Base-by-base conservation (phyloP, 2,888 invertebrate genomes). In the Abrostola triplasia region DNA sequence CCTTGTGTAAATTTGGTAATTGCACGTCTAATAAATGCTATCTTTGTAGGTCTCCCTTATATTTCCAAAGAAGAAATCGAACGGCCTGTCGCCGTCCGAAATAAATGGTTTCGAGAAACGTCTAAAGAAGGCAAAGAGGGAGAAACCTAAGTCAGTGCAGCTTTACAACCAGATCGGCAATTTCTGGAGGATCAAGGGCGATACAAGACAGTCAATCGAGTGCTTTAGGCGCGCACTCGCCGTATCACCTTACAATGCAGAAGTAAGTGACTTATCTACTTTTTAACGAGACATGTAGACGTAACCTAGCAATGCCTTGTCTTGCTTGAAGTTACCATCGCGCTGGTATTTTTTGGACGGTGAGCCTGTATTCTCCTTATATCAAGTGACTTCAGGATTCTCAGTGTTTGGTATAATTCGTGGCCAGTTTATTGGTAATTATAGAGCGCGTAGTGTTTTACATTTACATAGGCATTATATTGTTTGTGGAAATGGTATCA, bases 151-250 rank as follows among this genome's bases (percentile, higher is more conserved):
- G 83, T 97, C 97, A 59, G 97, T 97, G 36, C 97, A 97, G 84
- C 95, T 98, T 55, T 98, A 98, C 88, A 98, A 98, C 88, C 98
- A 98, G 90, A 98, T 98, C 84, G 98, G 98, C 1, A 98, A 98
- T 90, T 98, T 97, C 90, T 98, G 98, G 97, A 95, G 98, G 71
- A 97, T 98, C 77, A 97, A 98, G 89, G 98, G 98, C 5, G 97
- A 98, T 86, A 97, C 98, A 6, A 95, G 97, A 84, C 96, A 96
- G 84, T 97, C 98, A 0, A 98, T 98, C 69, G 98, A 98, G 90
- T 98, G 98, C 88, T 98, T 98, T 91, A 95, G 98, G 69, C 95
- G 97, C 83, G 98, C 98, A 5, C 95, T 98, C 35, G 97, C 97
- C 35, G 97, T 98, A 10, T 97, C 97, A 35, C 98, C 98, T 0